Evolutionary conservation across 92 coral and sea anemone species (phyloP).

Genomic region (Ricordea florida): DNA sequence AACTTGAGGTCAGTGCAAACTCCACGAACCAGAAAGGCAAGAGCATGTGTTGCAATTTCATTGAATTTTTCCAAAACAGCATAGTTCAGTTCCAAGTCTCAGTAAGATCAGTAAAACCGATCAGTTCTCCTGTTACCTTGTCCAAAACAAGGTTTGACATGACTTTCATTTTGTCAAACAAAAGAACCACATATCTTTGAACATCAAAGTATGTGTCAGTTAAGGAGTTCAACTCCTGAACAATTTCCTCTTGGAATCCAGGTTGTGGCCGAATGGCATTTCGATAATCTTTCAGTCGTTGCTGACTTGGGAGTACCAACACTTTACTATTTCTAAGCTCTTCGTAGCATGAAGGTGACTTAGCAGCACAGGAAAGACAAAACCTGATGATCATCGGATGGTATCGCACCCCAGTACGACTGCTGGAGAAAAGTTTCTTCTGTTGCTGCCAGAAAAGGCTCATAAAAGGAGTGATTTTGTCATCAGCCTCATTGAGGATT

Average conservation of each 20-base stretch:
- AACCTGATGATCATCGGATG: constrained; percentile 69
- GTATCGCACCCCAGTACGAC: constrained; percentile 49
- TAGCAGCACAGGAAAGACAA: constrained; percentile 50
- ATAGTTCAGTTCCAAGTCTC: too few species aligned
- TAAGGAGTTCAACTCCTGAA: constrained; percentile 13
- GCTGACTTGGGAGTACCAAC: constrained; percentile 12
- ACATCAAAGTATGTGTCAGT: neutral
- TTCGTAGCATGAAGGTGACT: constrained; percentile 57
- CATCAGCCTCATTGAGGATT: constrained; percentile 11
- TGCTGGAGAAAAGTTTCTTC: constrained; percentile 42
- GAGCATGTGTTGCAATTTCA: too few species aligned
- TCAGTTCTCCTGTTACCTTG: too few species aligned
- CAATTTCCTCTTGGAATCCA: constrained; percentile 10
- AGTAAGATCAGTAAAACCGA: too few species aligned
- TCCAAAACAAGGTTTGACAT: too few species aligned
- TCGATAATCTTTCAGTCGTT: constrained; percentile 24
- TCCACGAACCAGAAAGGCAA: too few species aligned
- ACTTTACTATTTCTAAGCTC: constrained; percentile 24
- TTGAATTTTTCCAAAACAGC: too few species aligned
- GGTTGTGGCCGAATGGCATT: constrained; percentile 16
- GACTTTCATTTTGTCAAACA: too few species aligned
- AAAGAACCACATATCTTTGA: too few species aligned
- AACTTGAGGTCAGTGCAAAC: too few species aligned
- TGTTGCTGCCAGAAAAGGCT: constrained; percentile 40
- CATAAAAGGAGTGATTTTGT: constrained; percentile 17